A percentile compares a stretch with the other conserved stretches of the same genome.
These are phyloP conservation scores for Tromatobia lineatoria DNA, from an alignment of 2,888 invertebrate genomes.

Conservation along the genomic window DNA sequence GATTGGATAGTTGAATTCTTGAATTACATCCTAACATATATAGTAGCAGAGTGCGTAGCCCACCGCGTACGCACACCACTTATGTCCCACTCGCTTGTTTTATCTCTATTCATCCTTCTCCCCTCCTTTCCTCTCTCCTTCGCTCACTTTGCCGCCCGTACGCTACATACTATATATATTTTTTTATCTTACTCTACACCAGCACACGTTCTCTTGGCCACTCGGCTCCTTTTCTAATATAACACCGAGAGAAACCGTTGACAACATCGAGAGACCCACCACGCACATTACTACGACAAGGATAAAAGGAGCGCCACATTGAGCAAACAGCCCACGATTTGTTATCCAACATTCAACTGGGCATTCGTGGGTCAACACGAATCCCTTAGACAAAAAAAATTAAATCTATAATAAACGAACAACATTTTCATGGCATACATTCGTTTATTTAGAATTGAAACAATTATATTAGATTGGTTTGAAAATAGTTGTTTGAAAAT, in stretches of 20 bases:
- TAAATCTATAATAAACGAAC: background rate
- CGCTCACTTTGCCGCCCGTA: conserved; percentile 10
- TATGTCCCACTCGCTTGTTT: conserved; percentile 44
- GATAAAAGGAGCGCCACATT: conserved; percentile 50
- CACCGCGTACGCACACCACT: conserved; percentile 52
- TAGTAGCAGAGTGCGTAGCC: conserved; percentile 67
- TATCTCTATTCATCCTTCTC: conserved; percentile 43
- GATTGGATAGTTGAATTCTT: conserved; percentile 78
- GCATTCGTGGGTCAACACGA: conserved; percentile 15
- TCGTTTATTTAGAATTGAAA: background rate
- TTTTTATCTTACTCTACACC: conserved; percentile 49
- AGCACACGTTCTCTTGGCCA: conserved; percentile 38
- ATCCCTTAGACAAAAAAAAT: background rate
- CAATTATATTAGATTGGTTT: background rate
- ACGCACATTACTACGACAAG: conserved; percentile 26
- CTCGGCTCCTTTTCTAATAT: conserved; percentile 56
- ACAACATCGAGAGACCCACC: conserved; percentile 35
- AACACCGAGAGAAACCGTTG: conserved; percentile 55
- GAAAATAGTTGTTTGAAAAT: background rate
- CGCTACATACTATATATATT: conserved; percentile 9
- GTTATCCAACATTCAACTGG: conserved; percentile 65
- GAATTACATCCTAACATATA: conserved; percentile 78
- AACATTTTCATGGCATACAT: too few species aligned
- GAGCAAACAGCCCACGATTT: conserved; percentile 66
- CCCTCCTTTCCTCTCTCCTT: background rate